Percentiles rank a stretch among this genome's conserved stretches.
Conservation (phyloP, 2,113 vertebrate genomes). For the Tympanuchus pallidicinctus region DNA sequence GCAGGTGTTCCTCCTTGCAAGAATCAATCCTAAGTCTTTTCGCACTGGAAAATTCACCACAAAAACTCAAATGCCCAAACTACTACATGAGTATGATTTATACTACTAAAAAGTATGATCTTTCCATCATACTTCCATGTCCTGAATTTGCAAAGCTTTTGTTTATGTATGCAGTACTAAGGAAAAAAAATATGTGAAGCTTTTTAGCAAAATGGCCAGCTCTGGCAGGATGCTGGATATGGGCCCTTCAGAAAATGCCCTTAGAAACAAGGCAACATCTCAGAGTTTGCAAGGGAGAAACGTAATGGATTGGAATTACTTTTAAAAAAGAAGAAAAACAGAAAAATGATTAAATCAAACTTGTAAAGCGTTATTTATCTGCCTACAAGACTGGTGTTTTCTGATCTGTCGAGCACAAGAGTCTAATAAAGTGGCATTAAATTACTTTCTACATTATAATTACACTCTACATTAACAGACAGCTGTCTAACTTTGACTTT, state of each 20-base stretch:
- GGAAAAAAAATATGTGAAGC: not conserved
- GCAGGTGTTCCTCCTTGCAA: not conserved
- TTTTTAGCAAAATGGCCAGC: not conserved
- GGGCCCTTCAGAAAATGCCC: not conserved
- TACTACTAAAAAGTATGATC: too few species aligned
- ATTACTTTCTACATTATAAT: not conserved
- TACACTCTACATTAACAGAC: not conserved
- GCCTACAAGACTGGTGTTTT: not conserved
- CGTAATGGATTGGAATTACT: not conserved
- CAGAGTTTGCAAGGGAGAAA: not conserved
- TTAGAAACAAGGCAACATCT: not conserved
- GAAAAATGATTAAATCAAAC: conserved; percentile 32
- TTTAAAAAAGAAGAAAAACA: not conserved
- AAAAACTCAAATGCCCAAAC: not conserved
- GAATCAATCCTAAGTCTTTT: not conserved
- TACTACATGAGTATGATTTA: not conserved
- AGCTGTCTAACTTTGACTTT: conserved; percentile 5
- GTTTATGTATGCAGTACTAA: not conserved
- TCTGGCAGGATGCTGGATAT: not conserved
- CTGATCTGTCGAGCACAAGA: not conserved
- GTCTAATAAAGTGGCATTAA: not conserved
- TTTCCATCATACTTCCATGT: not conserved
- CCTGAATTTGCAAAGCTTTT: not conserved
- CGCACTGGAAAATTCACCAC: not conserved
- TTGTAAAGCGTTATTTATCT: conserved; percentile 34